A percentile compares a stretch with the other conserved stretches of the same genome.
phyloP scores from a whole-genome alignment of 1,140 invertebrate species.

The Halyomorpha halys region DNA sequence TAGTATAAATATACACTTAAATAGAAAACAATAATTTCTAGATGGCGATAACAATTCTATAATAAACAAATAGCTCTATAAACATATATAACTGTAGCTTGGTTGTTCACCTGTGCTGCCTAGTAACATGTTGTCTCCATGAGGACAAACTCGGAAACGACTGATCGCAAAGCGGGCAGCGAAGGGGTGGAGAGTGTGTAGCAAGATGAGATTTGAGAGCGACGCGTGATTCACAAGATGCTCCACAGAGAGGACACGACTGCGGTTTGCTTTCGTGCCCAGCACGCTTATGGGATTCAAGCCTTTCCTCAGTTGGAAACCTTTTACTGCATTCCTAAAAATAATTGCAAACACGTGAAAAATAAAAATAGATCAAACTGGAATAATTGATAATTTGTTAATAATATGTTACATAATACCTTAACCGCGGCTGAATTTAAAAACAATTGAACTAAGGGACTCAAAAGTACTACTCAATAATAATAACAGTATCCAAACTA shows the following conservation, averaged over 20 bases:
- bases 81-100: too few species aligned
- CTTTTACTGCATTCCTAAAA: slow-evolving; percentile 15
- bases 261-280: slow-evolving; percentile 1
- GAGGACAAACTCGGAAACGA: not conserved
- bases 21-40: too few species aligned
- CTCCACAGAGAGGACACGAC: not conserved
- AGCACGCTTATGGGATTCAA: not conserved
- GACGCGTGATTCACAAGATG: not conserved
- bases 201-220: slow-evolving; percentile 5
- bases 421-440: too few species aligned
- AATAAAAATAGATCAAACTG: not conserved
- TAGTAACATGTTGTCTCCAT: slow-evolving; percentile 11
- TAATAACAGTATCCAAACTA: too few species aligned
- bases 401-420: too few species aligned
- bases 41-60: too few species aligned
- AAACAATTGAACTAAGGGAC: too few species aligned
- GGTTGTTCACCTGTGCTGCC: slow-evolving; percentile 10
- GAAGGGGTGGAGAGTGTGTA: not conserved
- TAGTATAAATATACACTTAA: too few species aligned
- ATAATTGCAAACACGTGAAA: not conserved
- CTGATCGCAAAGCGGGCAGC: slow-evolving; percentile 5
- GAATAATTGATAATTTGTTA: not conserved
- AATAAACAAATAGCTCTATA: too few species aligned
- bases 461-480: too few species aligned
- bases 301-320: not conserved